Evolutionary conservation across 2,113 vertebrate genomes (phyloP), one percentile per base, ranked within the genome.

Genomic region (Zingel zingel): DNA sequence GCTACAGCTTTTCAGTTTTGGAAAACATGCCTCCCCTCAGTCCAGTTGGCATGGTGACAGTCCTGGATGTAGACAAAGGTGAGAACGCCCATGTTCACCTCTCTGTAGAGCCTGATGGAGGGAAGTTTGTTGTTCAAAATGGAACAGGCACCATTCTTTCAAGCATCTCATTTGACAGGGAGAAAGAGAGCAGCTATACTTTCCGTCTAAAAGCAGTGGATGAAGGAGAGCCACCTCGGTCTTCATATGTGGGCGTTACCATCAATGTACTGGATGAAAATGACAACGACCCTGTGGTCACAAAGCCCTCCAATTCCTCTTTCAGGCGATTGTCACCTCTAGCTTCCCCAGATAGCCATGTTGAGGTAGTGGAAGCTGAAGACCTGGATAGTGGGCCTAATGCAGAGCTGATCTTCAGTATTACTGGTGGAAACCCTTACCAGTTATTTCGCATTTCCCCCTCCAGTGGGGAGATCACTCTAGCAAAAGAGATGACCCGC

Each of bases 191-290:
- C 86, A 99, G 97, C 0, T 99, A 99, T 66, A 99, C 98, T 30
- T 99, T 99, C 90, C 96, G 97, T 23, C 94, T 99, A 51, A 99
- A 99, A 93, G 98, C 98, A 0, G 96, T 99, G 67, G 98, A 99
- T 0, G 94, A 96, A 3, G 98, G 98, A 4, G 95, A 97, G 54
- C 98, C 98, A 4, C 97, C 97, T n/a, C 95, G 98, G 73, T 99
- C 98, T 2, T 97, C 98, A 19, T 99, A 98, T 0, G 98, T 99
- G 1, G 98, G 97, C 0, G 97, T 99, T 82, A 99, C 97, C 33
- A 99, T 99, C 92, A 99, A 99, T 0, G 98, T 99, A 43, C 92
- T 99, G 45, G 98, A 99, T 86, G 98, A 99, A 92, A 99, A 99
- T 13, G 98, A 99, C 92, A 99, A 99, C 0, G 97, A 98, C 1